phyloP scores from a whole-genome alignment of 2,888 invertebrate species.

The Pyrochroa serraticornis region DNA sequence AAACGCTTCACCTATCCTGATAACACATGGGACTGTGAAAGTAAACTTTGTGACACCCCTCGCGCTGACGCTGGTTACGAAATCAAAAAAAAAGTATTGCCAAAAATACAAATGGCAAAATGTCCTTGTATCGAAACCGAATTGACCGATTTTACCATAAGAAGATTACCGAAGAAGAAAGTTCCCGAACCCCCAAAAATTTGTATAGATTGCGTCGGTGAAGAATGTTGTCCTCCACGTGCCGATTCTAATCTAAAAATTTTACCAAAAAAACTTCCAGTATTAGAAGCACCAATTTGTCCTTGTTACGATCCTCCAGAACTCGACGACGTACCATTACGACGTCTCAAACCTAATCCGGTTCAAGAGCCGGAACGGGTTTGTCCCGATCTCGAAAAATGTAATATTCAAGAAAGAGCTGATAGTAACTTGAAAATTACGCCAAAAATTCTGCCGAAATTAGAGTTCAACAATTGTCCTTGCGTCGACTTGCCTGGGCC shows the following conservation, averaged over 20 bases:
- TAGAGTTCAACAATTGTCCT: constrained; percentile 24
- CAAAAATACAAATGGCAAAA: constrained; percentile 3
- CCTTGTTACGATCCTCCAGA: no score
- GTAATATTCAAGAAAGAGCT: no score
- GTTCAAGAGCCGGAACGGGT: no score
- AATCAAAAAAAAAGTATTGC: constrained; percentile 24
- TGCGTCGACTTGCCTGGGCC: constrained; percentile 3
- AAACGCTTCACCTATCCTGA: constrained; percentile 14
- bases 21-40: not conserved
- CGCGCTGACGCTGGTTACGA: constrained; percentile 31
- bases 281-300: no score
- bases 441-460: constrained; percentile 22
- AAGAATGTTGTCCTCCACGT: constrained; percentile 16
- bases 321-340: no score
- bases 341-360: no score
- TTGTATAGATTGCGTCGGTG: not conserved
- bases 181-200: constrained; percentile 15
- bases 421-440: no score
- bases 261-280: no score
- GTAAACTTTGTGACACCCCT: not conserved
- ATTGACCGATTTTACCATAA: constrained; percentile 22
- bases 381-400: no score
- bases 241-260: constrained; percentile 13
- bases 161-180: constrained; percentile 22
- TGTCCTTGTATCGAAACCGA: constrained; percentile 21